Evolutionary conservation across 2,113 vertebrate genomes (phyloP).

Genomic region (Chloropsis cyanopogon): DNA sequence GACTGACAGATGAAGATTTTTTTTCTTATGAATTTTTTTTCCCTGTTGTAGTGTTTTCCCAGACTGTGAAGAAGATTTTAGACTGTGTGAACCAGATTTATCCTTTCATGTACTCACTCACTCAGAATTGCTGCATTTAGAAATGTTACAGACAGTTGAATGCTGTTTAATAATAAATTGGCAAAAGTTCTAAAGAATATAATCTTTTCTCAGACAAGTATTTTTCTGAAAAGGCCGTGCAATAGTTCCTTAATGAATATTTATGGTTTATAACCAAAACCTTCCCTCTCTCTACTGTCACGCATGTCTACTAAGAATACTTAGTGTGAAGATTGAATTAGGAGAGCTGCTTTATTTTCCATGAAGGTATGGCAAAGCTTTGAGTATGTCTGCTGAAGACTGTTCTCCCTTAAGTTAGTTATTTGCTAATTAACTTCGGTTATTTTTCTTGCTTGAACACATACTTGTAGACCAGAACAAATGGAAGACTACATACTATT

Average conservation of each 20-base stretch:
- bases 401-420: background rate
- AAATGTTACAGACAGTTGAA: conserved; percentile 3
- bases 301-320: background rate
- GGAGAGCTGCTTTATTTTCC: conserved; percentile 13
- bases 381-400: background rate
- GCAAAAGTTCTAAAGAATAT: background rate
- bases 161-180: conserved; percentile 22
- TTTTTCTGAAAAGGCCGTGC: background rate
- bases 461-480: background rate
- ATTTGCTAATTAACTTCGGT: conserved; percentile 11
- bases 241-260: background rate
- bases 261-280: background rate
- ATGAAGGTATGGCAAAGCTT: background rate
- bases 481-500: background rate
- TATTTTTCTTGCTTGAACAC: conserved; percentile 18
- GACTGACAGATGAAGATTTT: conserved; percentile 35
- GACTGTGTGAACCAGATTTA: conserved; percentile 36
- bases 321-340: background rate
- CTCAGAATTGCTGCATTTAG: conserved; percentile 20
- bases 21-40: background rate
- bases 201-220: background rate
- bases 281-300: background rate
- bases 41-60: conserved; percentile 30
- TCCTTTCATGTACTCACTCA: conserved; percentile 23
- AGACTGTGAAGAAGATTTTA: conserved; percentile 34